Percentiles rank a stretch among this genome's conserved stretches.
phyloP scores from a whole-genome alignment of 1,140 invertebrate genomes.

The Nylanderia fulva region DNA sequence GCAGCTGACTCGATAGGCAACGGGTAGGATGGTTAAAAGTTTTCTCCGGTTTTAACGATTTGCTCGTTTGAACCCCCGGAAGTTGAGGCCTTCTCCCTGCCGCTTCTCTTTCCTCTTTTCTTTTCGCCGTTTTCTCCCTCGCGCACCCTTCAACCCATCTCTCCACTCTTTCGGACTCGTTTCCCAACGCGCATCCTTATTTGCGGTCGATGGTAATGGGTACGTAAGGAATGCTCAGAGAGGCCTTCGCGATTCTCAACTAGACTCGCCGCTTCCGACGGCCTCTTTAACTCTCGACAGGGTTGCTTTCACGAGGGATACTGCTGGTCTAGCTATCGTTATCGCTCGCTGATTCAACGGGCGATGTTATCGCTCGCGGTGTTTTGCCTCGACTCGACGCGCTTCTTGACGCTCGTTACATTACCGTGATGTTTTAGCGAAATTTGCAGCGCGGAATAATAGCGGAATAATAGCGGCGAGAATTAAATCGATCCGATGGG shows the following conservation, averaged over 20 bases:
- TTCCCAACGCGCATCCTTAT: slow-evolving; percentile 48
- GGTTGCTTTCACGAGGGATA: slow-evolving; percentile 60
- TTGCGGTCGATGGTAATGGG: slow-evolving; percentile 44
- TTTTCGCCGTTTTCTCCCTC: slow-evolving; percentile 44
- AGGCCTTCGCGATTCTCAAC: slow-evolving; percentile 66
- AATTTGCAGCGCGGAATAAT: slow-evolving; percentile 16
- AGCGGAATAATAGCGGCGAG: neutral
- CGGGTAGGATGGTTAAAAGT: slow-evolving; percentile 68
- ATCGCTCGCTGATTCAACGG: slow-evolving; percentile 58
- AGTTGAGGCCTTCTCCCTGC: slow-evolving; percentile 13
- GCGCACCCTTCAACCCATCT: neutral
- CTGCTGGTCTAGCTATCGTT: slow-evolving; percentile 70
- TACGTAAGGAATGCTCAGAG: slow-evolving; percentile 20
- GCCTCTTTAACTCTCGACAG: slow-evolving; percentile 66
- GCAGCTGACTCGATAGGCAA: slow-evolving; percentile 39
- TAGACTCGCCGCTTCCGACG: slow-evolving; percentile 67
- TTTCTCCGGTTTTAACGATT: slow-evolving; percentile 69
- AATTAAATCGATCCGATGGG: slow-evolving; percentile 25
- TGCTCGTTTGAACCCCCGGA: slow-evolving; percentile 52
- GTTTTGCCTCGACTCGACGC: neutral
- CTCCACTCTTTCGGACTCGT: slow-evolving; percentile 16
- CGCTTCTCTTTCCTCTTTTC: slow-evolving; percentile 24
- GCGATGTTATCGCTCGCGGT: slow-evolving; percentile 31
- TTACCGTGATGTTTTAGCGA: slow-evolving; percentile 17
- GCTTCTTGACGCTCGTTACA: slow-evolving; percentile 37